Evolutionary conservation across 2,113 vertebrate genomes (phyloP), one percentile per base, ranked within the genome.

Genomic region (Poeciliopsis turrubarensis): DNA sequence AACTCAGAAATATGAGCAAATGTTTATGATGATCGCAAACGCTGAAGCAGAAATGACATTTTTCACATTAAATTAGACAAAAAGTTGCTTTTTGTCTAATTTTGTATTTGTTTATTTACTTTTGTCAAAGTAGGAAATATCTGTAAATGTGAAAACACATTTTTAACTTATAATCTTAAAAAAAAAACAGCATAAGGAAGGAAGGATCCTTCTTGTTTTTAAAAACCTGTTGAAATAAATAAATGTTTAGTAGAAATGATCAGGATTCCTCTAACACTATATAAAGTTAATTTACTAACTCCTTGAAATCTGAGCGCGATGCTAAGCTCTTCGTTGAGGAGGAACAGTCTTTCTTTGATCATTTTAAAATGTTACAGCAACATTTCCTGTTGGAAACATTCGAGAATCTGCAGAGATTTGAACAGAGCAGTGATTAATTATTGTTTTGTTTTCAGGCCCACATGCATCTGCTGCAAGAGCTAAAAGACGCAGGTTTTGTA

Each of bases 381-480:
- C 17, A 13, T 5, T 6, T 10, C 44, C 41, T 64, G 61, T 65
- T 54, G 13, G 29, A 22, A 71, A 82, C 32, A 76, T 1, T 70
- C 0, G 27, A 25, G 68, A 70, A 66, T 65, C 22, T 32, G 30
- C 13, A 60, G 29, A 71, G 37, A 72, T 75, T 13, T 79, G 14
- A 76, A 19, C 22, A 2, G 39, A 62, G 29, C 25, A 31, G n/a
- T 80, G 25, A 57, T 77, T 34, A 70, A 77, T 73, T 63, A 0
- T 13, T 37, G 66, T 44, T 72, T 71, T 68, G 77, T 72, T 69
- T 65, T 71, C 37, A 85, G 0, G 76, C 75, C 67, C 51, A 66
- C 51, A 25, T 54, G 22, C 0, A n/a, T 39, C 61, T 62, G 30
- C 29, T 51, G 26, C 66, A 88, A 87, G 79, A 77, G 78, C 86